These are phyloP conservation scores for Delichon dasypus DNA, from an alignment of 2,797 vertebrate genomes.

Conservation along the genomic window DNA sequence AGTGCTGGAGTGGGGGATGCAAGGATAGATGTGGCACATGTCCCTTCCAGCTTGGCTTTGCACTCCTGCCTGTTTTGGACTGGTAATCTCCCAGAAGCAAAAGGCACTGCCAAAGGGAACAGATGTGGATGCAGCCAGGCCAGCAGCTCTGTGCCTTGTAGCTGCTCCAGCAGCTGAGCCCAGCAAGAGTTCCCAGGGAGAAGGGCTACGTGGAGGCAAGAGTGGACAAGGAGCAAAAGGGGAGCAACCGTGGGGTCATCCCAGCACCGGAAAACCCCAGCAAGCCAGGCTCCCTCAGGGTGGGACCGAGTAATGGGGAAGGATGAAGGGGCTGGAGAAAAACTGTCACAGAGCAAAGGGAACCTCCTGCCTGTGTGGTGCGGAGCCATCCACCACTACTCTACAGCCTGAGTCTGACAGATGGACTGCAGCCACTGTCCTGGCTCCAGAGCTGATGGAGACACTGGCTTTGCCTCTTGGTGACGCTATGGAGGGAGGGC, in stretches of 20 bases:
- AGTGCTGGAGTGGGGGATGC: not conserved
- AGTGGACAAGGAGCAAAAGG: not conserved
- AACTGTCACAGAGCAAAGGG: not conserved
- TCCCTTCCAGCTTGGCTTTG: not conserved
- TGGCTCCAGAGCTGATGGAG: not conserved
- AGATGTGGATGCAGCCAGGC: not conserved
- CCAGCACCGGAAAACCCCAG: rapidly evolving
- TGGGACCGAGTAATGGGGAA: not conserved
- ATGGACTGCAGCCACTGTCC: not conserved
- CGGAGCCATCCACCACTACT: rapidly evolving
- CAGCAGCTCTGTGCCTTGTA: not conserved
- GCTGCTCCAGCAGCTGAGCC: not conserved
- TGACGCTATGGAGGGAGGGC: not conserved
- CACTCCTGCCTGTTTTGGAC: not conserved
- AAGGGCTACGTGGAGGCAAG: rapidly evolving
- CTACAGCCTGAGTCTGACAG: not conserved
- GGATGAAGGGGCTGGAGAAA: not conserved
- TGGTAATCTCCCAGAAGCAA: not conserved
- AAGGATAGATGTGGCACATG: not conserved
- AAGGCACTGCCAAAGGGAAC: not conserved
- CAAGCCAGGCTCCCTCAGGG: not conserved
- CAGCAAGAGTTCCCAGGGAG: not conserved
- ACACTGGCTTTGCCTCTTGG: not conserved
- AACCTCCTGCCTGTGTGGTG: not conserved
- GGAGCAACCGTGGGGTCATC: not conserved